A percentile compares a stretch with the other conserved stretches of the same genome.
phyloP scores from a whole-genome alignment of 2,888 invertebrate species.

The Idaea dimidiata region DNA sequence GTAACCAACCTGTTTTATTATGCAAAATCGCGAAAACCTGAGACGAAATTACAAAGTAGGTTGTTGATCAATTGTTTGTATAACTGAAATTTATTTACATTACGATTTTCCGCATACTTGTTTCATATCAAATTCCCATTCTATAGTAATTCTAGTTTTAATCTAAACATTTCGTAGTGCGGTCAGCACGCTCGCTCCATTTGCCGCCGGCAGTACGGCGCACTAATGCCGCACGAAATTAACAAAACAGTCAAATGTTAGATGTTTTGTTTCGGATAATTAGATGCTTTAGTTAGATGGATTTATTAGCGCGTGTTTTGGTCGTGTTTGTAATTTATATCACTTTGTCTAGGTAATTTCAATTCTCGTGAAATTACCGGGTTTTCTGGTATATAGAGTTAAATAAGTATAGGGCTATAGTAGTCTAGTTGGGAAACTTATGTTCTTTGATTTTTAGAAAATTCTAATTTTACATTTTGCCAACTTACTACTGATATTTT shows the following conservation, averaged over 20 bases:
- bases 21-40: too few species aligned
- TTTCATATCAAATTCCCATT: constrained; percentile 45
- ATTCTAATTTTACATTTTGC: too few species aligned
- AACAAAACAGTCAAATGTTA: constrained; percentile 53
- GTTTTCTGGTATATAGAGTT: too few species aligned
- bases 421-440: too few species aligned
- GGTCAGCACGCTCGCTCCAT: constrained; percentile 51
- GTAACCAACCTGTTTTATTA: too few species aligned
- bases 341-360: not conserved
- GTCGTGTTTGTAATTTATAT: constrained; percentile 2
- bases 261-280: constrained; percentile 27
- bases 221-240: constrained; percentile 52
- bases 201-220: constrained; percentile 54
- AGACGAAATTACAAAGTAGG: too few species aligned
- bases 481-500: too few species aligned
- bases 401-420: too few species aligned
- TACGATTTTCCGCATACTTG: constrained; percentile 18
- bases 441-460: too few species aligned
- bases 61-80: not conserved
- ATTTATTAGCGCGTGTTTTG: constrained; percentile 15
- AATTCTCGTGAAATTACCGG: not conserved
- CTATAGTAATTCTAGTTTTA: constrained; percentile 41
- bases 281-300: constrained; percentile 10
- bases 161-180: constrained; percentile 56
- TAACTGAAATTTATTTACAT: not conserved